Conservation (phyloP, 2,797 vertebrate genomes). For the Odontamblyopus rebecca region DNA sequence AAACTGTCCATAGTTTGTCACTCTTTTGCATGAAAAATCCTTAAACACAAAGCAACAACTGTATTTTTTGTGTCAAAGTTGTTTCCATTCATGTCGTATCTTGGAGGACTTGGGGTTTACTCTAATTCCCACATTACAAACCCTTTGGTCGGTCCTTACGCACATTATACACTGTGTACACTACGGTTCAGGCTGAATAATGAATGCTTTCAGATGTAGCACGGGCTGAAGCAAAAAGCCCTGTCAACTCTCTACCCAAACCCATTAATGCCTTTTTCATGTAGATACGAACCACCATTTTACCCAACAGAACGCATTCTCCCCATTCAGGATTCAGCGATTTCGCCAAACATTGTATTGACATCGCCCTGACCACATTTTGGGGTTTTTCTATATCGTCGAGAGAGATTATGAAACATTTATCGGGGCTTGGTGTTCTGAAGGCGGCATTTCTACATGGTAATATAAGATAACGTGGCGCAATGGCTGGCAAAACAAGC, state of each 20-base stretch:
- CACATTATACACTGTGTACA: conserved; percentile 40
- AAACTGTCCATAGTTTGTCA: neutral
- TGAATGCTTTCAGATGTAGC: conserved; percentile 55
- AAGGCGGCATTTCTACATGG: conserved; percentile 64
- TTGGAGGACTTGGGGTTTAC: conserved; percentile 15
- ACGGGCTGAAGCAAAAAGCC: conserved; percentile 50
- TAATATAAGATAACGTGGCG: conserved; percentile 69
- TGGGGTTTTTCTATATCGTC: conserved; percentile 59
- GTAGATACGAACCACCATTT: conserved; percentile 54
- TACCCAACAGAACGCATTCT: conserved; percentile 39
- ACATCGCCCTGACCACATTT: conserved; percentile 61
- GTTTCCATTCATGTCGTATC: conserved; percentile 7
- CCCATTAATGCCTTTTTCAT: conserved; percentile 63
- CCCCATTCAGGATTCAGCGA: conserved; percentile 38
- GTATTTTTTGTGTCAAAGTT: neutral
- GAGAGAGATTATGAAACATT: conserved; percentile 79
- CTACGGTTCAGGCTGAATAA: conserved; percentile 52
- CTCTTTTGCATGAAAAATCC: neutral
- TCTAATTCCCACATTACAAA: conserved; percentile 27
- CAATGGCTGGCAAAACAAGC: conserved; percentile 61
- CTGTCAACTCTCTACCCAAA: conserved; percentile 40
- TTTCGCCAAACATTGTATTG: conserved; percentile 59
- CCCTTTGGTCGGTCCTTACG: conserved; percentile 5
- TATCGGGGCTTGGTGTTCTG: conserved; percentile 71
- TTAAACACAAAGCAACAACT: neutral